Percentiles rank a stretch among this genome's conserved stretches.
Conservation (phyloP, 2,113 vertebrate genomes). For the Hemiscyllium ocellatum region DNA sequence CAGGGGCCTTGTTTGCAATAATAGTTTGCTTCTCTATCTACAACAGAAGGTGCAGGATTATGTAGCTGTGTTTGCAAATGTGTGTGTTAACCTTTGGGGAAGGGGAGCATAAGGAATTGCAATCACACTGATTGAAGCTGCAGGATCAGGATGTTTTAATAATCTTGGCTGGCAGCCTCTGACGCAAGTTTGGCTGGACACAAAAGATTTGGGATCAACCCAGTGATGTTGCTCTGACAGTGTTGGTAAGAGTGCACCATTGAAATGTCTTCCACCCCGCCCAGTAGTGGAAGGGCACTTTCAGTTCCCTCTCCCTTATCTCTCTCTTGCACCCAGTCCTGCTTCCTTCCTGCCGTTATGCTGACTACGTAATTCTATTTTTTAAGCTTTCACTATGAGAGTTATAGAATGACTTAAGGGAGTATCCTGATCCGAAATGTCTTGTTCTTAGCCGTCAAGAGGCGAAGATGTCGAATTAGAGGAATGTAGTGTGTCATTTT, state of each 20-base stretch:
- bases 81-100: not conserved
- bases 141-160: not conserved
- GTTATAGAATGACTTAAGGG: not conserved
- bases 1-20: not conserved
- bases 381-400: slow-evolving; percentile 14
- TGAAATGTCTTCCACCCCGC: not conserved
- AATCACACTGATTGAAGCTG: not conserved
- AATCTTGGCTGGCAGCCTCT: not conserved
- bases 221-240: not conserved
- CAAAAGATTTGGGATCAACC: not conserved
- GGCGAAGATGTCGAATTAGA: not conserved
- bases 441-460: not conserved
- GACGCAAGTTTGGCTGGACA: not conserved
- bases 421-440: not conserved
- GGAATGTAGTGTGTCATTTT: too few species aligned
- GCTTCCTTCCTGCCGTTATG: slow-evolving; percentile 1
- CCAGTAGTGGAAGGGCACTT: not conserved
- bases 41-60: not conserved
- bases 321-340: not conserved
- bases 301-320: slow-evolving; percentile 8
- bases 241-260: not conserved
- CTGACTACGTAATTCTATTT: not conserved
- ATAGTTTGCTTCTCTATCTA: not conserved
- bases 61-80: not conserved
- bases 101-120: not conserved